Conservation (phyloP, 1,140 invertebrate genomes). For the Psix sp. region DNA sequence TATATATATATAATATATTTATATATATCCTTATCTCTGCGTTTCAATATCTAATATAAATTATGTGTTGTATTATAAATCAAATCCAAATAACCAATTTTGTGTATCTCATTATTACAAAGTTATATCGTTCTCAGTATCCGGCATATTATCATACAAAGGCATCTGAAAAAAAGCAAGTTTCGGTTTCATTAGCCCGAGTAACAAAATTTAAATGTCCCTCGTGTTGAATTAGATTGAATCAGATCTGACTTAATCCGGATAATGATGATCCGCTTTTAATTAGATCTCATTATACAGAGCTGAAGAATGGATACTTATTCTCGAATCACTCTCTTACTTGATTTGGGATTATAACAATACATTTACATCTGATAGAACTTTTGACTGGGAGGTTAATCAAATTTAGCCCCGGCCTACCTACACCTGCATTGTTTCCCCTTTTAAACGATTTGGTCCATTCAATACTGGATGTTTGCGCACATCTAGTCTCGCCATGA, state of each 20-base stretch:
- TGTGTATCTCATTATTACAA: no score
- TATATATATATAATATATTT: no score
- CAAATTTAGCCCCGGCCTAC: background rate
- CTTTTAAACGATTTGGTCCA: background rate
- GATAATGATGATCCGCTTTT: conserved; percentile 19
- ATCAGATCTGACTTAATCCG: conserved; percentile 16
- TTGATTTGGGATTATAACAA: background rate
- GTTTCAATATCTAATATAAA: no score
- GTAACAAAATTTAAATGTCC: conserved; percentile 11
- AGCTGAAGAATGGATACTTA: background rate
- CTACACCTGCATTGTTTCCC: background rate
- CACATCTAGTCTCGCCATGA: conserved; percentile 9
- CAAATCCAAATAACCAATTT: no score
- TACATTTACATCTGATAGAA: conserved; percentile 7
- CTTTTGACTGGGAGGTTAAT: conserved; percentile 11
- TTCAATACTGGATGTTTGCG: conserved; percentile 15
- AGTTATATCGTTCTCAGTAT: no score
- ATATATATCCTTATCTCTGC: no score
- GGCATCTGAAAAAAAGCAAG: no score
- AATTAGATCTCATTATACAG: conserved; percentile 23
- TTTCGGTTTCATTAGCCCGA: conserved; percentile 13
- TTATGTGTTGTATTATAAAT: no score
- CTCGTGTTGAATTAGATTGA: conserved; percentile 5
- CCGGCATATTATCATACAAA: no score
- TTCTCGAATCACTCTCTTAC: background rate